Evolutionary conservation across 1,140 invertebrate species (phyloP).

Genomic region (Calephelis virginiensis): DNA sequence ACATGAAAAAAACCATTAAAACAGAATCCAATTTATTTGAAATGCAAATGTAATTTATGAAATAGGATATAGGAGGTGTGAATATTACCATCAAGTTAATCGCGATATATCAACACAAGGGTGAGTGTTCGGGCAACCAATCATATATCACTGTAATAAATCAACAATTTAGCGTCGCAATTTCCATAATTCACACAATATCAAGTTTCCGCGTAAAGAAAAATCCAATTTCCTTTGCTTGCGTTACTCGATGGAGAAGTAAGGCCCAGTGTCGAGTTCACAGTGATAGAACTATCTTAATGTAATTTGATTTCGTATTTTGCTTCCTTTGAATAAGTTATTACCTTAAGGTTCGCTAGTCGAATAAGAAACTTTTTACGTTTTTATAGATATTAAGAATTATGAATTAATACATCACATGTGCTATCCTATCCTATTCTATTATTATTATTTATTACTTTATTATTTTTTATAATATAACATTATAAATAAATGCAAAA

Average conservation of each 20-base stretch:
- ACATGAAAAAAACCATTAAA: too few species aligned
- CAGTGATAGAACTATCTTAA: neutral
- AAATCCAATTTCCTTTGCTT: conserved; percentile 66
- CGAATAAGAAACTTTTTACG: too few species aligned
- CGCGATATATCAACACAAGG: conserved; percentile 7
- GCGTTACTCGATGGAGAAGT: conserved; percentile 40
- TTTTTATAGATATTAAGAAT: too few species aligned
- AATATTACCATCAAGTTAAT: conserved; percentile 7
- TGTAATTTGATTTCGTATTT: conserved; percentile 8
- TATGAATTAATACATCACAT: too few species aligned
- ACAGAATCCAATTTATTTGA: too few species aligned
- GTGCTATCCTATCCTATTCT: too few species aligned
- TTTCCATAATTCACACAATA: conserved; percentile 75
- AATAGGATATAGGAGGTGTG: conserved; percentile 1
- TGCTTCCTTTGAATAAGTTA: conserved; percentile 15
- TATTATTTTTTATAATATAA: too few species aligned
- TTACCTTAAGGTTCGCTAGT: too few species aligned
- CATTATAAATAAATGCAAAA: too few species aligned
- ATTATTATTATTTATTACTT: too few species aligned
- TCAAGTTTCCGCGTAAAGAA: conserved; percentile 66
- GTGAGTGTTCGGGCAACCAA: conserved; percentile 33
- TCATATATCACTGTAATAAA: conserved; percentile 61
- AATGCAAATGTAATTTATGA: neutral
- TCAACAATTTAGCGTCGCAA: conserved; percentile 70
- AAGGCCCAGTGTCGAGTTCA: conserved; percentile 18